Evolutionary conservation across 2,888 invertebrate genomes (phyloP).

Genomic region (Melangyna quadrimaculata): DNA sequence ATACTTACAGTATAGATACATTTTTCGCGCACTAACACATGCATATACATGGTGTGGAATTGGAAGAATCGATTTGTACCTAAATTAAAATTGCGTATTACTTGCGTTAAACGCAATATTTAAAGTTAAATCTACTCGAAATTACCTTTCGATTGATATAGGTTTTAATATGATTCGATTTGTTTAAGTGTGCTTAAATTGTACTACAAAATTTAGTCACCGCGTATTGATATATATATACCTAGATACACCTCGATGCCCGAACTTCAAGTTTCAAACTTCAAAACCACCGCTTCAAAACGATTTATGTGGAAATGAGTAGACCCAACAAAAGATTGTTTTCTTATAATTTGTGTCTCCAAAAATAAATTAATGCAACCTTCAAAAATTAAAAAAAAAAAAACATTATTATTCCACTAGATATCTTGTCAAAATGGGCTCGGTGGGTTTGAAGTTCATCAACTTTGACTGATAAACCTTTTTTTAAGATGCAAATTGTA

Average conservation of each 20-base stretch:
- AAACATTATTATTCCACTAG: background rate
- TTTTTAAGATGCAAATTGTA: background rate
- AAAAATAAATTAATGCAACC: background rate
- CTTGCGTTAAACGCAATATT: too few relatives aligned
- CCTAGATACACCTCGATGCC: background rate
- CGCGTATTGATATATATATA: too few relatives aligned
- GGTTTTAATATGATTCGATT: too few relatives aligned
- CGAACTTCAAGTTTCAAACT: background rate
- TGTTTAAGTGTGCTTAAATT: too few relatives aligned
- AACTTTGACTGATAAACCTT: conserved; percentile 6
- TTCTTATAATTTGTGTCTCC: background rate
- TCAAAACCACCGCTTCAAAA: background rate
- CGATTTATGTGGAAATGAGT: background rate
- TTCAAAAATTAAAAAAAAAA: background rate
- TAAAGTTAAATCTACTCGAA: too few relatives aligned
- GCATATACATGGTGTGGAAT: too few relatives aligned
- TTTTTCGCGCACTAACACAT: too few relatives aligned
- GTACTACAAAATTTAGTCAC: too few relatives aligned
- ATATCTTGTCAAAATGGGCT: background rate
- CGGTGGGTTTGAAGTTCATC: background rate
- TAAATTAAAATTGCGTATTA: too few relatives aligned
- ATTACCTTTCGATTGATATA: too few relatives aligned
- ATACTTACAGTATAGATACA: too few relatives aligned
- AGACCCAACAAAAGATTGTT: background rate
- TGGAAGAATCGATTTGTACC: too few relatives aligned